Base-by-base conservation (phyloP, 2,888 invertebrate species). In the Dicyrtomina minuta region DNA sequence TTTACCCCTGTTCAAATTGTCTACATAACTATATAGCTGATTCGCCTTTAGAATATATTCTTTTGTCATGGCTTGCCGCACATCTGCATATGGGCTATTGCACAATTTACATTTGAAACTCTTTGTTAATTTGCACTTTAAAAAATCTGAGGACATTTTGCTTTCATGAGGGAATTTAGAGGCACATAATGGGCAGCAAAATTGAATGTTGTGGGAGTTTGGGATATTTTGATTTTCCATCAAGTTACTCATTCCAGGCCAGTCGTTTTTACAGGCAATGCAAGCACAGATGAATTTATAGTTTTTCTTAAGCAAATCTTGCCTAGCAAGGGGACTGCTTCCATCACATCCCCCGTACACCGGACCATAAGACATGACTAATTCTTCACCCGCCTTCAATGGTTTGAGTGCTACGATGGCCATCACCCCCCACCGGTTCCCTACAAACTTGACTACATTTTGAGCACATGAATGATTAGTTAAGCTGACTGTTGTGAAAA, bases 381-480 rank as follows among this genome's bases (percentile, higher is more conserved):
- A 22, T 41, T 59, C 59, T 41, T 59, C 59, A 2, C 39, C 59
- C 20, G 39, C 6, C 3, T 24, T 43, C 8, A 60, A 10, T 6
- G 60, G 39, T 44, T 43, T 41, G 12, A 43, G n/a, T 2, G 60
- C 5, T 3, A 60, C 60, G 5, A 60, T 1, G 4, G 44, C 60
- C 15, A 17, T 44, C 12, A 15, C 22, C 1, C 44, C 60, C 22
- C n/a, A 22, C 1, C 24, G 22, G 1, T 22, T 3, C 2, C 44
- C 33, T 13, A 44, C 27, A n/a, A 46, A 49, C 13, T 27, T 6
- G 27, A 62, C 33, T 13, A 33, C 26, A 62, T 62, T 62, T 0
- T 46, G 44, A 46, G 46, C 62, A n/a, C 62, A 62, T 1, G 49
- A 49, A 27, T 62, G 62, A 27, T 27, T 49, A 2, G 51, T 15